A percentile compares a stretch with the other conserved stretches of the same genome.
Conservation (phyloP, 2,888 invertebrate genomes). For the Cheilosia vulpina region DNA sequence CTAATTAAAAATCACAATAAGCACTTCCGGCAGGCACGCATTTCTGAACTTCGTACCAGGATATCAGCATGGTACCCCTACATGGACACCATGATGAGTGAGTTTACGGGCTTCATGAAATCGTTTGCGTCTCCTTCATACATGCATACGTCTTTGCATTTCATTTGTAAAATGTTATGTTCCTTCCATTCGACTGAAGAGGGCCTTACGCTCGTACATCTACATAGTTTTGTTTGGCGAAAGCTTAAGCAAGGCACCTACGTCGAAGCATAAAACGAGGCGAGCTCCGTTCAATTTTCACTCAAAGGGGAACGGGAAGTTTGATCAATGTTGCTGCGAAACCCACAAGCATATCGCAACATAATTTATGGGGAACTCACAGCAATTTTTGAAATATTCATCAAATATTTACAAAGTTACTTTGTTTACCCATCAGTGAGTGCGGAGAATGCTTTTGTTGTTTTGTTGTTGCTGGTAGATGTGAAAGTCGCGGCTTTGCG, state of each 20-base stretch:
- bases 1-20: slow-evolving; percentile 75
- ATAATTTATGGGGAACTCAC: slow-evolving; percentile 66
- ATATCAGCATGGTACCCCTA: slow-evolving; percentile 50
- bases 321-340: slow-evolving; percentile 69
- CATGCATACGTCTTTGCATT: slow-evolving; percentile 19
- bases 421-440: slow-evolving; percentile 41
- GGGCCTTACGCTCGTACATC: slow-evolving; percentile 21
- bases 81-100: slow-evolving; percentile 52
- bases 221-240: slow-evolving; percentile 27
- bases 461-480: slow-evolving; percentile 18
- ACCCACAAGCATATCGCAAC: slow-evolving; percentile 28
- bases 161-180: slow-evolving; percentile 61
- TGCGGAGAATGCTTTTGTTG: slow-evolving; percentile 30
- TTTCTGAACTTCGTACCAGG: slow-evolving; percentile 68
- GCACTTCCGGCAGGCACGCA: slow-evolving; percentile 73
- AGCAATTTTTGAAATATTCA: slow-evolving; percentile 64
- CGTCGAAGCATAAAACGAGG: slow-evolving; percentile 45
- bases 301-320: slow-evolving; percentile 48
- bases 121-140: slow-evolving; percentile 17
- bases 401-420: slow-evolving; percentile 58
- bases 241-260: slow-evolving; percentile 13
- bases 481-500: background rate
- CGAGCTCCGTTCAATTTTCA: slow-evolving; percentile 38
- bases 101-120: slow-evolving; percentile 43
- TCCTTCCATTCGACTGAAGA: slow-evolving; percentile 28